Percentiles rank a stretch among this genome's conserved stretches.
phyloP scores from a whole-genome alignment of 1,140 invertebrate genomes.

The Drosophila auraria region DNA sequence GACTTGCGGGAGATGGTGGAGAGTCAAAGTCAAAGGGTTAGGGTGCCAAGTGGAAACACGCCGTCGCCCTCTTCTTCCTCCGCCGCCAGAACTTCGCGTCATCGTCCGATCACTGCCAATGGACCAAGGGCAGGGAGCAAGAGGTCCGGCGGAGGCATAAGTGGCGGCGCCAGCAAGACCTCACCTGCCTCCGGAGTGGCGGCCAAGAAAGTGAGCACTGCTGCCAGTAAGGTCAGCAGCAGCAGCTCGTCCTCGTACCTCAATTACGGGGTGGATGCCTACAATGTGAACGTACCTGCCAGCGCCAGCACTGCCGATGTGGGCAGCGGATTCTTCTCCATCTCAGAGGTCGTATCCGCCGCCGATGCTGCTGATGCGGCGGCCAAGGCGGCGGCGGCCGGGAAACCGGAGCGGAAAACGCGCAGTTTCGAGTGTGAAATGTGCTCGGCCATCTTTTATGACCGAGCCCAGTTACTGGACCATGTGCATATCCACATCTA shows the following conservation, averaged over 20 bases:
- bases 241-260: conserved; percentile 63
- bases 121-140: conserved; percentile 33
- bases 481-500: conserved; percentile 94
- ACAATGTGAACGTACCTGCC: conserved; percentile 57
- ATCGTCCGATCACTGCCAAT: conserved; percentile 58
- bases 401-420: conserved; percentile 61
- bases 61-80: conserved; percentile 48
- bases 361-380: conserved; percentile 71
- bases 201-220: conserved; percentile 36
- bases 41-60: conserved; percentile 21
- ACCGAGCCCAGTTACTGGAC: conserved; percentile 89
- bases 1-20: conserved; percentile 75
- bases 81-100: conserved; percentile 62
- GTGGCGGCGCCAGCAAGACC: conserved; percentile 15
- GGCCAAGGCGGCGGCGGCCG: conserved; percentile 60
- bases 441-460: conserved; percentile 91
- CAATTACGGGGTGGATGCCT: conserved; percentile 64
- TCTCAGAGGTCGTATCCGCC: conserved; percentile 75
- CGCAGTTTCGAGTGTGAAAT: conserved; percentile 90
- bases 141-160: conserved; percentile 6
- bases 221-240: conserved; percentile 28
- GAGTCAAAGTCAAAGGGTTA: conserved; percentile 54
- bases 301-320: conserved; percentile 61
- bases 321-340: conserved; percentile 74
- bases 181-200: not conserved